Percentiles rank a stretch among this genome's conserved stretches.
These are phyloP conservation scores for Laspeyria flexula DNA, from an alignment of 2,888 invertebrate species.

Conservation along the genomic window DNA sequence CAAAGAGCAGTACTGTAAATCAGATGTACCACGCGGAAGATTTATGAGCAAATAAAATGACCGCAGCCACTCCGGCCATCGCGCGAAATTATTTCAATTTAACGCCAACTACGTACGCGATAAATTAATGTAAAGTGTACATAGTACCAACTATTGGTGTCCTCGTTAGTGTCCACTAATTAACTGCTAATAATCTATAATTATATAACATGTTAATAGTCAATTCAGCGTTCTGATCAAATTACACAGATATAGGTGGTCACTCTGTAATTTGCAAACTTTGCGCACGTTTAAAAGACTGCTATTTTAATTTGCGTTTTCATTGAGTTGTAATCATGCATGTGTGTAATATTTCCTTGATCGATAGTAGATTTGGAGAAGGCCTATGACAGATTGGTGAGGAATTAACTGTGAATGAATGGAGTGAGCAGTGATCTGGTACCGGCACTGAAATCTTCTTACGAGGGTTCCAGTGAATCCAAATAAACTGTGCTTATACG, in stretches of 20 bases:
- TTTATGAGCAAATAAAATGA: conserved; percentile 77
- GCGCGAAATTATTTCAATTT: conserved; percentile 78
- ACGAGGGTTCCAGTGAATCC: too few relatives aligned
- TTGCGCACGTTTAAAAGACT: conserved; percentile 2
- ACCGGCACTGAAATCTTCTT: too few relatives aligned
- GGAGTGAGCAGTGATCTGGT: too few relatives aligned
- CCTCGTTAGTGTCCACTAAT: conserved; percentile 62
- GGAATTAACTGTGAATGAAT: too few relatives aligned
- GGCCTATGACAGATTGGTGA: too few relatives aligned
- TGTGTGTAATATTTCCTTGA: too few relatives aligned
- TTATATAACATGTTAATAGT: conserved; percentile 40
- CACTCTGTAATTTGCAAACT: conserved; percentile 30
- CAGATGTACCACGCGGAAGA: conserved; percentile 70
- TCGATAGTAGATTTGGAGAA: too few relatives aligned
- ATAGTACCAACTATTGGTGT: conserved; percentile 51
- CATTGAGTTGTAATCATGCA: neutral
- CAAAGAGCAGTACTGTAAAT: conserved; percentile 76
- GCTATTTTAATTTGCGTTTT: neutral
- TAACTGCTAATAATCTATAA: conserved; percentile 58
- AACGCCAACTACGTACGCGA: conserved; percentile 62
- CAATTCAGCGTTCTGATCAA: conserved; percentile 28
- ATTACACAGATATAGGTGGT: conserved; percentile 25
- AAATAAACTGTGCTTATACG: too few relatives aligned
- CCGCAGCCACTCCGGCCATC: conserved; percentile 64
- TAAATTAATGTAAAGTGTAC: conserved; percentile 64